Conservation (phyloP, 1,140 invertebrate species). For the Eriocheir sinensis region DNA sequence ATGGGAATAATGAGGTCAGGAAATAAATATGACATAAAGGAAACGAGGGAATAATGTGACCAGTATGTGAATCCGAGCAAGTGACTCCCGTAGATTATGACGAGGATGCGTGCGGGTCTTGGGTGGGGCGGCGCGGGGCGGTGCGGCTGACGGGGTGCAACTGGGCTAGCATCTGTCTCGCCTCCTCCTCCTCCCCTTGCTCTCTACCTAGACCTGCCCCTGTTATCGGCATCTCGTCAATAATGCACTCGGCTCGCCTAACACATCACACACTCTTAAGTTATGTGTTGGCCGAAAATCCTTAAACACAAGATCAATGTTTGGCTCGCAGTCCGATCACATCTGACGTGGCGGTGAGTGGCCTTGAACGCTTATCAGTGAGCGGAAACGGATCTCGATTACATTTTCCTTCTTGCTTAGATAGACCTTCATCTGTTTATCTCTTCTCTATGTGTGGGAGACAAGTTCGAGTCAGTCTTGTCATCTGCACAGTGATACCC, state of each 20-base stretch:
- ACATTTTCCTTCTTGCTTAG: too few relatives aligned
- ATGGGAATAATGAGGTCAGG: too few relatives aligned
- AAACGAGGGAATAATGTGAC: too few relatives aligned
- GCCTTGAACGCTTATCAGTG: too few relatives aligned
- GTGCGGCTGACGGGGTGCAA: neutral
- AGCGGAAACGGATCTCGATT: too few relatives aligned
- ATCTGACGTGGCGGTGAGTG: neutral
- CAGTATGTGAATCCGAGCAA: slow-evolving; percentile 35
- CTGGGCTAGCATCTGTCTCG: neutral
- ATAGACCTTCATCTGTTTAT: too few relatives aligned
- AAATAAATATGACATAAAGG: too few relatives aligned
- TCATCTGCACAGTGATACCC: too few relatives aligned
- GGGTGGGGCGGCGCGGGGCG: neutral
- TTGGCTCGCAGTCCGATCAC: neutral
- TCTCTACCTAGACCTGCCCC: too few relatives aligned
- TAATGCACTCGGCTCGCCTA: neutral
- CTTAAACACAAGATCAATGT: neutral
- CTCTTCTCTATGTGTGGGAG: too few relatives aligned
- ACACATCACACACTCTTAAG: neutral
- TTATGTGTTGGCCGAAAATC: neutral
- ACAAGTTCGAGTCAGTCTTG: too few relatives aligned
- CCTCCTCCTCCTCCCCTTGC: neutral
- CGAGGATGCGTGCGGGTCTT: neutral
- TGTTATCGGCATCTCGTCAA: neutral
- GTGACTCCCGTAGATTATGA: slow-evolving; percentile 27